Evolutionary conservation across 2,888 invertebrate species (phyloP).

Genomic region (Embidobia sp.): DNA sequence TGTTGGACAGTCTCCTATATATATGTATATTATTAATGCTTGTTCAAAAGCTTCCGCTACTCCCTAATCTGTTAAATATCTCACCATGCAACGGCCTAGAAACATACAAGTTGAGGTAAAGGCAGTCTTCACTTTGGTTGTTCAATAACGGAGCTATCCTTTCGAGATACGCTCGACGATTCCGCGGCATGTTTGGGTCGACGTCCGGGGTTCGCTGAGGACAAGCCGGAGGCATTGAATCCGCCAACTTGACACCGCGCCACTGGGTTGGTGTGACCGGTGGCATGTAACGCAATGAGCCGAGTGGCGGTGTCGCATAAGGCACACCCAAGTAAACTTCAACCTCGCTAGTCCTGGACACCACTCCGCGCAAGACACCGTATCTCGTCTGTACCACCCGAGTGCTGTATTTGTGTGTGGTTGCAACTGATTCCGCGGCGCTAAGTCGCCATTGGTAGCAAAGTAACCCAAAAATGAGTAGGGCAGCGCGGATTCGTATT

Average conservation of each 20-base stretch:
- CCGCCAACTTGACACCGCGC: slow-evolving; percentile 90
- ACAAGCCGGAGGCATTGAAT: slow-evolving; percentile 92
- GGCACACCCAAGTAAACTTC: slow-evolving; percentile 97
- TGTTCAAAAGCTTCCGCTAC: too few relatives aligned
- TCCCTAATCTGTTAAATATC: too few relatives aligned
- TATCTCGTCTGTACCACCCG: slow-evolving; percentile 94
- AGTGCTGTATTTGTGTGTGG: slow-evolving; percentile 90
- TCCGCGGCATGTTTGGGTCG: slow-evolving; percentile 87
- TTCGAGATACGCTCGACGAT: slow-evolving; percentile 92
- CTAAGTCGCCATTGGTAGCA: slow-evolving; percentile 66
- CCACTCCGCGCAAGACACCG: slow-evolving; percentile 92
- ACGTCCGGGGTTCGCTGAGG: slow-evolving; percentile 88
- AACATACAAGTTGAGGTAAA: slow-evolving; percentile 98
- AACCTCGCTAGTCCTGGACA: slow-evolving; percentile 91
- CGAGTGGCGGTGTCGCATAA: slow-evolving; percentile 95
- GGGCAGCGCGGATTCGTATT: not conserved
- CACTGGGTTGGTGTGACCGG: slow-evolving; percentile 93
- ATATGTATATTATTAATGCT: too few relatives aligned
- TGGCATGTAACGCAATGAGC: slow-evolving; percentile 96
- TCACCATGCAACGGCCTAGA: slow-evolving; percentile 85
- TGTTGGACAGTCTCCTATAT: too few relatives aligned
- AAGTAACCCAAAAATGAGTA: slow-evolving; percentile 67
- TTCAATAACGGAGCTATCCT: slow-evolving; percentile 91
- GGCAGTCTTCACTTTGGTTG: slow-evolving; percentile 98
- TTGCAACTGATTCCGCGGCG: slow-evolving; percentile 80